These are phyloP conservation scores for Clamator glandarius DNA, from an alignment of 2,797 vertebrate genomes.

Conservation along the genomic window DNA sequence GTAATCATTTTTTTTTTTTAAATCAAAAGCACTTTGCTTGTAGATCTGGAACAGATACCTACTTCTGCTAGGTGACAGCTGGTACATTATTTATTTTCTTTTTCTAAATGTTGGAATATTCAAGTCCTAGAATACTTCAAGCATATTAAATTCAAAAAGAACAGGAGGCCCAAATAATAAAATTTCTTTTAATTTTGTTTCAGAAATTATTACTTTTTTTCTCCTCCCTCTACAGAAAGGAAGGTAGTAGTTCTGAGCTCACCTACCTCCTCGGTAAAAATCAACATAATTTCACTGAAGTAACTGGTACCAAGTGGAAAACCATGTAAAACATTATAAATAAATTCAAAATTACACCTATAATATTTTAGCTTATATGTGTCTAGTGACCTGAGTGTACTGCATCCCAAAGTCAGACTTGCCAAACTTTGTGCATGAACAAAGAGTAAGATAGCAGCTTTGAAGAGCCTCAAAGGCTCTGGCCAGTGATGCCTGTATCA, in stretches of 20 bases:
- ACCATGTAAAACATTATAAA: not conserved
- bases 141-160: not conserved
- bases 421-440: not conserved
- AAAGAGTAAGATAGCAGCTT: not conserved
- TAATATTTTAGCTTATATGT: fast-evolving
- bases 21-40: not conserved
- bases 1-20: not conserved
- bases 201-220: not conserved
- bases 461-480: not conserved
- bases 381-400: fast-evolving
- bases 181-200: not conserved
- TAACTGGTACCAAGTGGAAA: not conserved
- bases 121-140: not conserved
- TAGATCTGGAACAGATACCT: not conserved
- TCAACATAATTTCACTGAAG: not conserved
- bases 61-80: not conserved
- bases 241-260: not conserved
- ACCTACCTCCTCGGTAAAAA: not conserved
- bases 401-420: not conserved
- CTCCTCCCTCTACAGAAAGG: not conserved
- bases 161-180: not conserved
- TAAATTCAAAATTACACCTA: not conserved
- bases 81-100: not conserved
- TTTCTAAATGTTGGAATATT: not conserved
- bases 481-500: not conserved